phyloP scores from a whole-genome alignment of 2,888 invertebrate genomes.

The Caenorhabditis sp. region DNA sequence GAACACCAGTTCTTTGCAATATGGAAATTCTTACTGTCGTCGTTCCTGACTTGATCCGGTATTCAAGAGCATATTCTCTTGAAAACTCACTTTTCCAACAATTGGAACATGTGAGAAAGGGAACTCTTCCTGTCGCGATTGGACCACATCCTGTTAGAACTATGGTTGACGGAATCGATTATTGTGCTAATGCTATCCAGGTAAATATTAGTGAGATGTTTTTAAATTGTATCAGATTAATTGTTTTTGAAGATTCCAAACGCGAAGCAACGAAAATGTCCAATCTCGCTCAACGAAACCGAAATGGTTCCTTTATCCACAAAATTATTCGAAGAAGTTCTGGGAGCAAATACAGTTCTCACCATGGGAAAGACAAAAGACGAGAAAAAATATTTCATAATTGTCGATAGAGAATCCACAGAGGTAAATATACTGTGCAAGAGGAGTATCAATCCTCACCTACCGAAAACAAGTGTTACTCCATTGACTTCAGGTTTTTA shows the following conservation, averaged over 20 bases:
- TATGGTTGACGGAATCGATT: conserved; percentile 38
- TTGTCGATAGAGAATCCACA: conserved; percentile 28
- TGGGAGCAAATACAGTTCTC: conserved; percentile 17
- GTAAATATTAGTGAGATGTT: conserved; percentile 9
- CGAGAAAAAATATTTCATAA: conserved; percentile 12
- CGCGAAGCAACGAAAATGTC: conserved; percentile 29
- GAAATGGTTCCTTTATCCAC: conserved; percentile 27
- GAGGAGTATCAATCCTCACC: too few relatives aligned
- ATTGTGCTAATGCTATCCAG: conserved; percentile 33
- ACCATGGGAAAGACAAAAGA: conserved; percentile 35
- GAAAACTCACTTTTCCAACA: conserved; percentile 36
- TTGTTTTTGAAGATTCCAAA: conserved; percentile 24
- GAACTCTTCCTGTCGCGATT: conserved; percentile 30
- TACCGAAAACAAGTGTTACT: too few relatives aligned
- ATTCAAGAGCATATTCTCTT: conserved; percentile 26
- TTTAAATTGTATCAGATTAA: too few relatives aligned
- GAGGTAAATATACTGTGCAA: too few relatives aligned
- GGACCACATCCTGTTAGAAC: conserved; percentile 31
- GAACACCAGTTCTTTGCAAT: neutral
- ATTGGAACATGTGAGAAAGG: conserved; percentile 31
- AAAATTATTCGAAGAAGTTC: conserved; percentile 8
- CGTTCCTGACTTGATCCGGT: conserved; percentile 32
- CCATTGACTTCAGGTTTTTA: too few relatives aligned
- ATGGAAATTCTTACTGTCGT: conserved; percentile 44
- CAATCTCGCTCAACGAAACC: conserved; percentile 17